Percentiles rank a stretch among this genome's conserved stretches.
Evolutionary conservation across 2,888 invertebrate species (phyloP).

Genomic region (Nowickia ferox): DNA sequence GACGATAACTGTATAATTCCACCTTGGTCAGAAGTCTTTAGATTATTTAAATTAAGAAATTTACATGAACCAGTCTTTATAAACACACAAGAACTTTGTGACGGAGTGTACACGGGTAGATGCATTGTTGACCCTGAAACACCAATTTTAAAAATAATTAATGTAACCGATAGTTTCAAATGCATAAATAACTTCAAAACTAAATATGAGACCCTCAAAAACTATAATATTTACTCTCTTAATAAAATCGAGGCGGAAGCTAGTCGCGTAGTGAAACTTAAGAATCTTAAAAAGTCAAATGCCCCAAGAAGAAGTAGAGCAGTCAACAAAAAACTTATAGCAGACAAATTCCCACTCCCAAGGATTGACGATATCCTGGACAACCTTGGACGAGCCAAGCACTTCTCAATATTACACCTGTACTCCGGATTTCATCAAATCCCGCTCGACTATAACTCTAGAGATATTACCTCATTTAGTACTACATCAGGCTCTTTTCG

Average conservation of each 20-base stretch:
- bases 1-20: background rate
- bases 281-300: background rate
- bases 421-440: background rate
- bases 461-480: background rate
- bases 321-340: background rate
- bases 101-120: background rate
- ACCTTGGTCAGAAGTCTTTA: slow-evolving; percentile 6
- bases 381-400: background rate
- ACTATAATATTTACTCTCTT: background rate
- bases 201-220: background rate
- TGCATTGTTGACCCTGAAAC: background rate
- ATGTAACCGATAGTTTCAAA: background rate
- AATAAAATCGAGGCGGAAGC: background rate
- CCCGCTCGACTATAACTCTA: background rate
- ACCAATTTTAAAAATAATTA: background rate
- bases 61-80: background rate
- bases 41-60: slow-evolving; percentile 2
- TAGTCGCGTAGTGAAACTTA: background rate
- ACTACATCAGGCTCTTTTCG: background rate
- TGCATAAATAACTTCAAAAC: background rate
- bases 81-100: background rate
- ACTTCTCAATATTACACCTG: background rate
- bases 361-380: background rate
- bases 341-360: background rate
- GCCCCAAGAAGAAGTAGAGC: slow-evolving; percentile 6